A percentile compares a stretch with the other conserved stretches of the same genome.
phyloP scores from a whole-genome alignment of 2,888 invertebrate species.

The Cephalotes varians region DNA sequence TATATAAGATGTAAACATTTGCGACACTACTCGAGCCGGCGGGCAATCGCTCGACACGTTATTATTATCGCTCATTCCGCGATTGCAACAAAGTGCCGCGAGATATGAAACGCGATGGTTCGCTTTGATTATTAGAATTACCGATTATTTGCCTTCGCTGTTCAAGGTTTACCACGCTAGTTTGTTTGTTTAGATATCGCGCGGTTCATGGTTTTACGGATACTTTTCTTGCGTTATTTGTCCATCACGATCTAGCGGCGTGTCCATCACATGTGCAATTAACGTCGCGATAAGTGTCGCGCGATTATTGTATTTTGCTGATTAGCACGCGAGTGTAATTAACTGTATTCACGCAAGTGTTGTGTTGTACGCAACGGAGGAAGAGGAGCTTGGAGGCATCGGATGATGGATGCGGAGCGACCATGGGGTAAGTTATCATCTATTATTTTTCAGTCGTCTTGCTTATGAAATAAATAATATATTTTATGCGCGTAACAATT shows the following conservation, averaged over 20 bases:
- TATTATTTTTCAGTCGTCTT: not conserved
- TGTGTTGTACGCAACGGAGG: not conserved
- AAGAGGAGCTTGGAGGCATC: not conserved
- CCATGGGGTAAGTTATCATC: not conserved
- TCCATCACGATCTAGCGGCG: not conserved
- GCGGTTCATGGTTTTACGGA: not conserved
- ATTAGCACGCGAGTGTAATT: not conserved
- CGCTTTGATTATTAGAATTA: not conserved
- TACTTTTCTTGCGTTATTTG: not conserved
- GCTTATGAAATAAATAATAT: not conserved
- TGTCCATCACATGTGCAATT: not conserved
- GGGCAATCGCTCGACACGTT: not conserved
- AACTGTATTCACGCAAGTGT: not conserved
- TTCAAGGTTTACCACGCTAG: not conserved
- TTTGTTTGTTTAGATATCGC: not conserved
- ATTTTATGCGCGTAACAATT: not conserved
- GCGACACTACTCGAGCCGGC: not conserved
- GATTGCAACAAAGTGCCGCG: not conserved
- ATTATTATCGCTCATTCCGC: not conserved
- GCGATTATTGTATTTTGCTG: not conserved
- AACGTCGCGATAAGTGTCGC: not conserved
- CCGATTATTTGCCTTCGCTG: not conserved
- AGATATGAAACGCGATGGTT: not conserved
- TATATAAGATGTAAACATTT: not conserved
- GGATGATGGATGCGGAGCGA: not conserved